Conservation (phyloP, 2,888 invertebrate species). For the Dione vanillae region DNA sequence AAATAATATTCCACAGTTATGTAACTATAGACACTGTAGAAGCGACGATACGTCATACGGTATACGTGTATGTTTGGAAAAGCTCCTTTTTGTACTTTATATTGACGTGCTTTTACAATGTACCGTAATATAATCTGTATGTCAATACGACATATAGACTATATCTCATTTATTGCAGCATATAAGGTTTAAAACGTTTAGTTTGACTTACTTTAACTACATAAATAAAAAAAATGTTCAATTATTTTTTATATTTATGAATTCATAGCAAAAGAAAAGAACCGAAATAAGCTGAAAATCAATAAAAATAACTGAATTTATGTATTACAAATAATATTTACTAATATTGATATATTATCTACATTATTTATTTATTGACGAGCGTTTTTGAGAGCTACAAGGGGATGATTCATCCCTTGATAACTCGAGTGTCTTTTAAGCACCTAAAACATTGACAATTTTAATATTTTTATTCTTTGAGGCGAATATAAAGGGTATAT, state of each 20-base stretch:
- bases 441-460: constrained; percentile 1
- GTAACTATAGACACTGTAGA: constrained; percentile 20
- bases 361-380: neutral
- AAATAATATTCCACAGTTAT: constrained; percentile 12
- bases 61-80: neutral
- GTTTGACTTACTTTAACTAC: neutral
- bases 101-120: neutral
- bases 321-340: no score
- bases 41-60: constrained; percentile 6
- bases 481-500: neutral
- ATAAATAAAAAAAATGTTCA: no score
- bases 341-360: no score
- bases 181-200: neutral
- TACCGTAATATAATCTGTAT: neutral
- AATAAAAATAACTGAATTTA: no score
- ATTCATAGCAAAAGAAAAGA: no score
- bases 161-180: neutral
- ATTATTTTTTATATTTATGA: no score
- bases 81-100: neutral
- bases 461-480: neutral
- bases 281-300: no score
- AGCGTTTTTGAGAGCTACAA: neutral
- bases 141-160: no score
- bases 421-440: neutral
- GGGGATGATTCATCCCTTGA: neutral